Conservation (phyloP, 2,888 invertebrate genomes). For the Tachina fera region DNA sequence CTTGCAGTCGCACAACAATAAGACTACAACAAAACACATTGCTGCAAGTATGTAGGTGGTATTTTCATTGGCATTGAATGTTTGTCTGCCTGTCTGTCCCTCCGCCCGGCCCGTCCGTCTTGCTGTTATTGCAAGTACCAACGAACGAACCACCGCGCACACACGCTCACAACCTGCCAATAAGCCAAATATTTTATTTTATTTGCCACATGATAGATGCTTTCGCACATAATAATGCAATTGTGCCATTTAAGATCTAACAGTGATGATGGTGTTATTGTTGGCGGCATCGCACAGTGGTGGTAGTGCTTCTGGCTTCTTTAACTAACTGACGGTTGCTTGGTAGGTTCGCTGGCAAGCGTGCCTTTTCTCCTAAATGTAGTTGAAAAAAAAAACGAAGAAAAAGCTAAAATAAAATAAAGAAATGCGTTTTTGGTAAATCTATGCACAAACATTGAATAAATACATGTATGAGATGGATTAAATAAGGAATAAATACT, state of each 20-base stretch:
- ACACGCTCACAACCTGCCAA: constrained; percentile 27
- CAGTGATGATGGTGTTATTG: constrained; percentile 35
- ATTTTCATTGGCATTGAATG: constrained; percentile 62
- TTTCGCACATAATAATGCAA: constrained; percentile 71
- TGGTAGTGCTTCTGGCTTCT: constrained; percentile 34
- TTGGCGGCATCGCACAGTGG: constrained; percentile 13
- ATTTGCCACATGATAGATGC: constrained; percentile 65
- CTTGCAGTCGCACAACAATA: constrained; percentile 47
- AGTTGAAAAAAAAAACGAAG: background rate
- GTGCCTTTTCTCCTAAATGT: constrained; percentile 25
- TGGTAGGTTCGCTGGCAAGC: constrained; percentile 24
- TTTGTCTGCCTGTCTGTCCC: constrained; percentile 24
- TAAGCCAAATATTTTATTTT: constrained; percentile 47
- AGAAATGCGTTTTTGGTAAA: constrained; percentile 65
- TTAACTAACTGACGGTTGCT: background rate
- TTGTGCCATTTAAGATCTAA: constrained; percentile 60
- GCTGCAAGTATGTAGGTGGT: constrained; percentile 66
- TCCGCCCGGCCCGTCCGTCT: constrained; percentile 11
- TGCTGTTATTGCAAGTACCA: constrained; percentile 30
- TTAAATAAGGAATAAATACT: constrained; percentile 16
- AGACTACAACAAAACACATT: constrained; percentile 12
- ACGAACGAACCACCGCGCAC: background rate
- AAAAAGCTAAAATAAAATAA: constrained; percentile 23
- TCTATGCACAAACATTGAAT: background rate
- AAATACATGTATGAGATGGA: constrained; percentile 10